Base-by-base conservation (phyloP, 2,797 vertebrate genomes). In the Rhinogobio ventralis region DNA sequence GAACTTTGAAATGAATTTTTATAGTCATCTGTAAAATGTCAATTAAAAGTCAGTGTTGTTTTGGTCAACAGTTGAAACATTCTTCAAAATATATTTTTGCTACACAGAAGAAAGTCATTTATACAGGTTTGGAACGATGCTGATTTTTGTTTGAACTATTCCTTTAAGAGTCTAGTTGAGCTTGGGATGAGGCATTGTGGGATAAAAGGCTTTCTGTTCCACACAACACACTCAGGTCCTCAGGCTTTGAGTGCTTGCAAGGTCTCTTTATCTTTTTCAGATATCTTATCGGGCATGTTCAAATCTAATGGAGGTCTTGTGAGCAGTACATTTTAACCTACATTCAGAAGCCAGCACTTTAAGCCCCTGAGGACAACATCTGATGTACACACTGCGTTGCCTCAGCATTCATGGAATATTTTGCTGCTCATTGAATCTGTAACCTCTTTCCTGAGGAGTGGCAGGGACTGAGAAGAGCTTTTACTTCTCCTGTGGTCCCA, bases 241-340 rank as follows among this genome's bases (percentile, higher is more conserved):
- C 66, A 33, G 46, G 83, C 74, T 55, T 36, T 67, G 68, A 84
- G 64, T 80, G 62, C 69, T 76, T n/a, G 76, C 78, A 49, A 20
- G 77, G 28, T 66, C 23, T 81, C 69, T 83, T 84, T 82, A 69
- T 82, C 42, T 39, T 85, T 78, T 51, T 71, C 53, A 39, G 51
- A n/a, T n/a, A n/a, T n/a, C n/a, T n/a, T n/a, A 86, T 49, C 28
- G 5, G 68, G 68, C 45, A 25, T 82, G 69, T 75, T 84, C 77
- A 25, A 33, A 55, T n/a, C 68, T 87, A 87, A 87, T 84, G 88
- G 86, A 87, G 23, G 42, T 60, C 45, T 75, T 83, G 36, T 87
- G 85, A 91, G 69, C 71, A 76, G 91, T 87, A 92, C 93, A 93
- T 85, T 79, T 88, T 88, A 93, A 93, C 92, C 93, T 93, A 93